Percentiles rank a stretch among this genome's conserved stretches.
phyloP scores from a whole-genome alignment of 2,888 invertebrate genomes.

The Drosophila antonietae region DNA sequence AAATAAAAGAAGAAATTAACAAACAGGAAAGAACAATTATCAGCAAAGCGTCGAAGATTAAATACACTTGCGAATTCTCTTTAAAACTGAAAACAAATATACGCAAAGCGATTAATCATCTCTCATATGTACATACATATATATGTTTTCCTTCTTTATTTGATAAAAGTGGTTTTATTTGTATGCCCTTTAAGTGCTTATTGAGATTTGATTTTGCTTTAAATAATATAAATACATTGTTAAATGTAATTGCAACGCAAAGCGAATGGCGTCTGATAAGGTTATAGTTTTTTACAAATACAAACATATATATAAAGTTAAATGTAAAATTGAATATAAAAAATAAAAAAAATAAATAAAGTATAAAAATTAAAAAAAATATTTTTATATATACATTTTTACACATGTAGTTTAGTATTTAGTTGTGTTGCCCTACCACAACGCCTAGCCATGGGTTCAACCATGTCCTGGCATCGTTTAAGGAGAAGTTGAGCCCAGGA shows the following conservation, averaged over 20 bases:
- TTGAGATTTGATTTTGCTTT: not conserved
- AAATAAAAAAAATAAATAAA: too few species aligned
- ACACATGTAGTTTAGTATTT: too few species aligned
- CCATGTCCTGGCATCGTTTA: too few species aligned
- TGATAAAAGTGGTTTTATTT: not conserved
- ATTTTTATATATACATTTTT: too few species aligned
- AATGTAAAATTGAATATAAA: too few species aligned
- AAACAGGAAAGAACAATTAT: slow-evolving; percentile 17
- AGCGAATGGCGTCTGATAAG: not conserved
- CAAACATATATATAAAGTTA: too few species aligned
- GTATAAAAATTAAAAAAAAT: too few species aligned
- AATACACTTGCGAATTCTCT: slow-evolving; percentile 10
- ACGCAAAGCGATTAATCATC: not conserved
- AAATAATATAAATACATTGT: not conserved
- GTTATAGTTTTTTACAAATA: not conserved
- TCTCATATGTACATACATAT: not conserved
- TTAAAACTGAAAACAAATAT: not conserved
- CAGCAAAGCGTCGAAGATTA: not conserved
- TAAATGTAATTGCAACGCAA: not conserved
- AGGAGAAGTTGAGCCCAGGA: too few species aligned
- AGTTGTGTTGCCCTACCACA: too few species aligned
- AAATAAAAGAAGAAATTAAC: slow-evolving; percentile 3
- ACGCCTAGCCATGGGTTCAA: too few species aligned
- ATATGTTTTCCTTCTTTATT: not conserved
- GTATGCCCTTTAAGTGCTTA: not conserved